A percentile compares a stretch with the other conserved stretches of the same genome.
Evolutionary conservation across 1,140 invertebrate species (phyloP).

Genomic region (Tribolium madens): DNA sequence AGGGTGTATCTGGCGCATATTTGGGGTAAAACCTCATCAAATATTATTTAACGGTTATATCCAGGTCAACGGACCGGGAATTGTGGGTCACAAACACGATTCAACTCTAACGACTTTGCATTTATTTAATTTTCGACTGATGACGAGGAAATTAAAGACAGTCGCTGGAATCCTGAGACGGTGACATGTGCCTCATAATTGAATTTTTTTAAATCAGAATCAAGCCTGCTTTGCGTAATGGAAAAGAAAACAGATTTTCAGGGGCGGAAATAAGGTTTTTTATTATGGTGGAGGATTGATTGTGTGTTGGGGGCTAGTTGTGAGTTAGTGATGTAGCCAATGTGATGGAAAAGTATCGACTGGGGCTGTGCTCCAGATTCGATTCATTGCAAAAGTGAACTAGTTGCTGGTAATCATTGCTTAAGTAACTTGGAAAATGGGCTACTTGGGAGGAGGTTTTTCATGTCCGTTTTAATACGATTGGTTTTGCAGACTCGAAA

Average conservation of each 20-base stretch:
- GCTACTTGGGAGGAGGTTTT: neutral
- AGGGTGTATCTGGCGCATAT: neutral
- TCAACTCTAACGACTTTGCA: neutral
- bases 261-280: no score
- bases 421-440: neutral
- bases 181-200: neutral
- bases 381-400: neutral
- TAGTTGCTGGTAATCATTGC: neutral
- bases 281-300: neutral
- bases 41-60: conserved; percentile 37
- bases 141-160: conserved; percentile 9
- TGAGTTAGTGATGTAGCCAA: no score
- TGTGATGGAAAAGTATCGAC: neutral
- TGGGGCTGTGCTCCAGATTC: neutral
- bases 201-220: conserved; percentile 7
- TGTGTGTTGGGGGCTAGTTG: neutral
- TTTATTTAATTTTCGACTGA: conserved; percentile 16
- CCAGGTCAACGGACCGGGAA: conserved; percentile 20
- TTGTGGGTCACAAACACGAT: conserved; percentile 8
- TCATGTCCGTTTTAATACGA: neutral
- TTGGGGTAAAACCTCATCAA: conserved; percentile 33
- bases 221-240: no score
- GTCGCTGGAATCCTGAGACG: neutral
- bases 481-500: neutral
- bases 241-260: neutral